Evolutionary conservation across 2,888 invertebrate genomes (phyloP).

Genomic region (Ischnura elegans): DNA sequence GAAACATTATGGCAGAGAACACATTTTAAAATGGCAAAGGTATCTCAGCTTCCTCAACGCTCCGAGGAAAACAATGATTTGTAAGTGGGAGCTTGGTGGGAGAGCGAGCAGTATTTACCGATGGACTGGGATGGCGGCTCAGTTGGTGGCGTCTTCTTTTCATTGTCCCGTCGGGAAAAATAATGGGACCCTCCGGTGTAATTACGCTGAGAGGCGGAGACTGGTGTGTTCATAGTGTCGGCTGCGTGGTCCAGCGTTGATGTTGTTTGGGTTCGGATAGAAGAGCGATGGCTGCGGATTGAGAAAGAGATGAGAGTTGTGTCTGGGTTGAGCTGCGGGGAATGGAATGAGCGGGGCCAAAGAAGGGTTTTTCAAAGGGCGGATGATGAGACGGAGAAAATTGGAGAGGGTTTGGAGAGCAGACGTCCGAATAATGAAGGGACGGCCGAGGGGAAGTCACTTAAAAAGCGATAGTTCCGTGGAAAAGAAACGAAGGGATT

Average conservation of each 20-base stretch:
- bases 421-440: not conserved
- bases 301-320: not conserved
- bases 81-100: not conserved
- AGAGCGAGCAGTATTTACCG: not conserved
- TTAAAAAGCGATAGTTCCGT: not conserved
- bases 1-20: not conserved
- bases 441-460: not conserved
- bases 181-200: conserved; percentile 52
- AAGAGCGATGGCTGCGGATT: not conserved
- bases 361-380: not conserved
- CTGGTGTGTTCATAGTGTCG: not conserved
- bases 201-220: conserved; percentile 46
- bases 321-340: not conserved
- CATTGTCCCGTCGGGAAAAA: conserved; percentile 57
- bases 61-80: not conserved
- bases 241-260: not conserved
- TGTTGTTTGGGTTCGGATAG: not conserved
- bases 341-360: not conserved
- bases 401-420: not conserved
- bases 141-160: conserved; percentile 26
- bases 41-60: not conserved
- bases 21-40: no score
- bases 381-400: not conserved
- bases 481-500: not conserved
- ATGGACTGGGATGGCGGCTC: not conserved